Percentiles rank a stretch among this genome's conserved stretches.
phyloP scores from a whole-genome alignment of 2,113 vertebrate genomes.

The Chamaea fasciata region DNA sequence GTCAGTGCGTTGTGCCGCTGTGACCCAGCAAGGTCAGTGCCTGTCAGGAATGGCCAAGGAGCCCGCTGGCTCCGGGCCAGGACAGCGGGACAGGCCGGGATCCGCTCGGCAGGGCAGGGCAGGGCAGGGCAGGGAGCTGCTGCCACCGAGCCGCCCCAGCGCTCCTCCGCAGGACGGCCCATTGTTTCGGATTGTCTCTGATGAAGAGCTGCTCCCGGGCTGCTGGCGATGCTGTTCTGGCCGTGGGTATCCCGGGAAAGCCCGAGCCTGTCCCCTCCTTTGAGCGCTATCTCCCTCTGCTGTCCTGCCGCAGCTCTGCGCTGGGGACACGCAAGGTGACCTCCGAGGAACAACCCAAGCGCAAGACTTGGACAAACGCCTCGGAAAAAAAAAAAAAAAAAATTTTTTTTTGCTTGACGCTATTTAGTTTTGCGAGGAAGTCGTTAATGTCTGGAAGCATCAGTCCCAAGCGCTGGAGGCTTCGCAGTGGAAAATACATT shows the following conservation, averaged over 20 bases:
- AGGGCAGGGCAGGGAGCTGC: background rate
- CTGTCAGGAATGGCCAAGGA: conserved; percentile 51
- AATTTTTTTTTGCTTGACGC: background rate
- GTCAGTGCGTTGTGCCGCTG: conserved; percentile 19
- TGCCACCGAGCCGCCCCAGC: background rate
- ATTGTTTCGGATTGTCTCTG: too few species aligned
- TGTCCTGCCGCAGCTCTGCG: background rate
- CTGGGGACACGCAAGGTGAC: background rate
- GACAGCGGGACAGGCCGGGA: background rate
- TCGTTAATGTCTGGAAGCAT: background rate
- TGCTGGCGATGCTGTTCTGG: background rate
- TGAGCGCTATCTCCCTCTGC: conserved; percentile 47
- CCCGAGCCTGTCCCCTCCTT: background rate
- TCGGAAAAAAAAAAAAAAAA: background rate
- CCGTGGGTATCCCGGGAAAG: background rate
- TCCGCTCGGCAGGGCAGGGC: background rate
- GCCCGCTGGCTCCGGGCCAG: background rate
- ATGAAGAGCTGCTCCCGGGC: background rate
- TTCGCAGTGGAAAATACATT: background rate
- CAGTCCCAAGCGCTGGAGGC: background rate
- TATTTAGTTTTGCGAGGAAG: background rate
- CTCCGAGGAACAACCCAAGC: fast-evolving
- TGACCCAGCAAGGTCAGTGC: conserved; percentile 54
- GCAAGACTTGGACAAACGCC: background rate
- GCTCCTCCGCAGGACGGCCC: background rate